Percentiles rank a stretch among this genome's conserved stretches.
Conservation (phyloP, 2,113 vertebrate species). For the Callithrix jacchus region DNA sequence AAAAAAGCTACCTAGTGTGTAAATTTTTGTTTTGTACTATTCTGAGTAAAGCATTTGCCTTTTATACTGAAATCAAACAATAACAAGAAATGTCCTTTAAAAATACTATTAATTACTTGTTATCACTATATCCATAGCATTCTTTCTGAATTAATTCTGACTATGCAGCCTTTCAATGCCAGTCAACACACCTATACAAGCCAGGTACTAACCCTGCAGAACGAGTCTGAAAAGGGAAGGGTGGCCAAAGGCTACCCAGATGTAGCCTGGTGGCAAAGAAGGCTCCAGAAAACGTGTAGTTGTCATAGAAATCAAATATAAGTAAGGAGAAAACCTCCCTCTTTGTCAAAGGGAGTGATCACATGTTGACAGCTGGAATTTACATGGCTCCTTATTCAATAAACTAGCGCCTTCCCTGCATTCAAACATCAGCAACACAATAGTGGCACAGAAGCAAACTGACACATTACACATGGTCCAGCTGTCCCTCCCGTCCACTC, state of each 20-base stretch:
- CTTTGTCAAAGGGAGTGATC: conserved; percentile 52
- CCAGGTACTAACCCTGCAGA: background rate
- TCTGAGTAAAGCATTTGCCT: conserved; percentile 60
- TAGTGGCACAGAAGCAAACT: conserved; percentile 43
- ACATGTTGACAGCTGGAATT: conserved; percentile 70
- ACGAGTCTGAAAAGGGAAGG: background rate
- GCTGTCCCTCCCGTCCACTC: conserved; percentile 58
- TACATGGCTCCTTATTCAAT: conserved; percentile 61
- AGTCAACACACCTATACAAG: background rate
- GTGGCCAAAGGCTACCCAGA: background rate
- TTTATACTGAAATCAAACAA: conserved; percentile 73
- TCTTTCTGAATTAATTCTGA: background rate
- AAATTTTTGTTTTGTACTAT: conserved; percentile 68
- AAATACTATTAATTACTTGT: conserved; percentile 63
- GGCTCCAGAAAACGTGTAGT: background rate
- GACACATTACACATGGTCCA: conserved; percentile 61
- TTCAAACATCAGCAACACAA: conserved; percentile 57
- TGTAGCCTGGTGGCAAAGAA: background rate
- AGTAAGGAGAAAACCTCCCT: conserved; percentile 46
- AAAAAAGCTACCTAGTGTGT: conserved; percentile 73
- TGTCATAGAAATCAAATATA: conserved; percentile 47
- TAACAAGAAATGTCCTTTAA: conserved; percentile 68
- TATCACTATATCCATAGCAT: conserved; percentile 32
- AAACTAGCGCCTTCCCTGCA: conserved; percentile 34
- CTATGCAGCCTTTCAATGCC: background rate